A percentile compares a stretch with the other conserved stretches of the same genome.
phyloP scores from a whole-genome alignment of 2,888 invertebrate species.

The Nomada hirtipes region DNA sequence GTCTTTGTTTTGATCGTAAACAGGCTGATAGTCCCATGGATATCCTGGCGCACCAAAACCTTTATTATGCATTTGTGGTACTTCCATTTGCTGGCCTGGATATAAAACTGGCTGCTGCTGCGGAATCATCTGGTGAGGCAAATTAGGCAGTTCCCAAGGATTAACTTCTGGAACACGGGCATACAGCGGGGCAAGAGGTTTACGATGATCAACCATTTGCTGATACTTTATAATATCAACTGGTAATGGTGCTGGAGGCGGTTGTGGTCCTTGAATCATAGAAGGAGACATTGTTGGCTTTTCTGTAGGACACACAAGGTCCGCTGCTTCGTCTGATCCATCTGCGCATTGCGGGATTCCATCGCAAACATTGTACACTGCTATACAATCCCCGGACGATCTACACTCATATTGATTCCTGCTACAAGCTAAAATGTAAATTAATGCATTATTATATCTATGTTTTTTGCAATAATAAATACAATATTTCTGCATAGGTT shows the following conservation, averaged over 20 bases:
- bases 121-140: slow-evolving; percentile 68
- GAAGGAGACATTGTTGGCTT: slow-evolving; percentile 83
- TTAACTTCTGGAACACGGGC: slow-evolving; percentile 69
- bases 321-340: slow-evolving; percentile 95
- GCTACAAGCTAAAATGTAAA: slow-evolving; percentile 87
- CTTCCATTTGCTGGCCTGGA: slow-evolving; percentile 70
- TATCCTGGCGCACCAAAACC: slow-evolving; percentile 75
- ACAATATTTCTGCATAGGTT: slow-evolving; percentile 6
- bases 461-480: background rate
- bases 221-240: slow-evolving; percentile 76
- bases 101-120: slow-evolving; percentile 75
- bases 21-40: slow-evolving; percentile 79
- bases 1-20: slow-evolving; percentile 78
- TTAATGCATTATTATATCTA: slow-evolving; percentile 24
- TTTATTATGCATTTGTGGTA: slow-evolving; percentile 71
- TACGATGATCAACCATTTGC: slow-evolving; percentile 75
- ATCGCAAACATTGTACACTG: slow-evolving; percentile 97
- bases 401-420: slow-evolving; percentile 95
- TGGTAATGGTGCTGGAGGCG: slow-evolving; percentile 67
- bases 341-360: slow-evolving; percentile 96
- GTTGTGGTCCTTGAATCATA: slow-evolving; percentile 69
- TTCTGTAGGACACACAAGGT: slow-evolving; percentile 90
- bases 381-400: slow-evolving; percentile 95
- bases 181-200: slow-evolving; percentile 74
- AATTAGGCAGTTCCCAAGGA: slow-evolving; percentile 73